phyloP scores from a whole-genome alignment of 2,113 vertebrate genomes.

The cat (Felis catus) region F.catus_Fca126_mat1.0 CM031415.1:158387501-158388000 shows the following conservation, averaged over 20 bases:
- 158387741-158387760: not conserved
- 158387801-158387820: not conserved
- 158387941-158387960: constrained; percentile 8
- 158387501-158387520: constrained; percentile 74
- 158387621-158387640: not conserved
- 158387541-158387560: constrained; percentile 69
- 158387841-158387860: not conserved
- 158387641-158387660: not conserved
- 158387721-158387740: not conserved
- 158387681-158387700: not conserved
- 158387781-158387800: not conserved
- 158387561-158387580: not conserved
- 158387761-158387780: not conserved
- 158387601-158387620: constrained; percentile 19
- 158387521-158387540: constrained; percentile 63
- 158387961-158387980: not conserved
- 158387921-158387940: not conserved
- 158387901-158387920: not conserved
- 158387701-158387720: not conserved
- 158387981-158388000: not conserved
- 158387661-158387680: not conserved
- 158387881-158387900: not conserved
- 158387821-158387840: constrained; percentile 19
- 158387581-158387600: not conserved
- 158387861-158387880: not conserved